These are phyloP conservation scores for Micropoecilia bifurca DNA, from an alignment of 2,797 vertebrate species.

Conservation along the genomic window DNA sequence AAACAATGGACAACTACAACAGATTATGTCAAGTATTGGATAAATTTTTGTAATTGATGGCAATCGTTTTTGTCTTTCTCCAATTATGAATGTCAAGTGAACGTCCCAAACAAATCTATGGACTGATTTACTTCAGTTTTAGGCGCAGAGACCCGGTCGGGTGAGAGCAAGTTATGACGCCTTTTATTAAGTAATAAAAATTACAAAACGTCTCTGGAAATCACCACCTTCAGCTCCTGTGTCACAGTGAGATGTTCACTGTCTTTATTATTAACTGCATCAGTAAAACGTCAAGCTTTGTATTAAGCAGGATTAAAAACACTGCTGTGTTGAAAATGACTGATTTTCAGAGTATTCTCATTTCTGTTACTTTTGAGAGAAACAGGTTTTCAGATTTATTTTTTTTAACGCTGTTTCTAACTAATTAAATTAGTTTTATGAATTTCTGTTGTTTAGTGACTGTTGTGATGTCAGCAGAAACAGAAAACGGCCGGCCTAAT, in stretches of 20 bases:
- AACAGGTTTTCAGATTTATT: neutral
- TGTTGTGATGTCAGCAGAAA: neutral
- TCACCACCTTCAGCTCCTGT: neutral
- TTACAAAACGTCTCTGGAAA: neutral
- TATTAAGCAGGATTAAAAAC: neutral
- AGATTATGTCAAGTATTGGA: neutral
- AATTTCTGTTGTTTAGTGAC: neutral
- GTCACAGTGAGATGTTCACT: neutral
- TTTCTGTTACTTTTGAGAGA: neutral
- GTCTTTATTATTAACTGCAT: neutral
- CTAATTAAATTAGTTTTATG: neutral
- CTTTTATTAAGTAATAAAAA: neutral
- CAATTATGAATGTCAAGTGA: neutral
- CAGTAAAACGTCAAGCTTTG: neutral
- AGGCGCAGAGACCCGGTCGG: neutral
- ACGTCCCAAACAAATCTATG: neutral
- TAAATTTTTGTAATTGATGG: neutral
- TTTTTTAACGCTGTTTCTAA: neutral
- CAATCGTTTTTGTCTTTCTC: neutral
- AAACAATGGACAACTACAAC: neutral
- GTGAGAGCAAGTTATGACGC: neutral
- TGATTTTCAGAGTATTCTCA: neutral
- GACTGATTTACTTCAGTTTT: neutral
- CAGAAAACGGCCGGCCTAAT: neutral
- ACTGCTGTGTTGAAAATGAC: neutral